Evolutionary conservation across 2,113 vertebrate species (phyloP).

Genomic region (Bubo bubo): DNA sequence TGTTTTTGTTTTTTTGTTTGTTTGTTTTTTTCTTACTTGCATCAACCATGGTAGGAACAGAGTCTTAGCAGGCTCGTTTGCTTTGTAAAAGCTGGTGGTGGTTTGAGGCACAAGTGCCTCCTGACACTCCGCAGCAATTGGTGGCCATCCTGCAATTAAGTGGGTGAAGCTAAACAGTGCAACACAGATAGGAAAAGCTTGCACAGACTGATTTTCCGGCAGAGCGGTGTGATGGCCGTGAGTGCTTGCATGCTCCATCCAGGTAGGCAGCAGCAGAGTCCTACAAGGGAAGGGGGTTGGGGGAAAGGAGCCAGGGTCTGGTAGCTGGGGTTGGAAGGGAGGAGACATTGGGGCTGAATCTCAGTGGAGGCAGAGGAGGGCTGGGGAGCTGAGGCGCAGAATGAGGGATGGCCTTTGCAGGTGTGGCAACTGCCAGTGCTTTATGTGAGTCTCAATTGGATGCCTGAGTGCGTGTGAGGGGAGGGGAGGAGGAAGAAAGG

Average conservation of each 20-base stretch:
- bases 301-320: background rate
- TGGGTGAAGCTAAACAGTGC: background rate
- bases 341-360: accelerated
- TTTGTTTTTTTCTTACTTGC: background rate
- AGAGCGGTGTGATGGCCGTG: background rate
- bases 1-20: too few species aligned
- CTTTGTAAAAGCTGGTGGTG: background rate
- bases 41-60: background rate
- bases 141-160: background rate
- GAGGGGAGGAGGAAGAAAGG: background rate
- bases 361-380: background rate
- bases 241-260: background rate
- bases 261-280: background rate
- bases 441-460: accelerated
- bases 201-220: accelerated
- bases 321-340: background rate
- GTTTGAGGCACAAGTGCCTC: background rate
- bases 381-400: background rate
- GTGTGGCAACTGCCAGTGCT: background rate
- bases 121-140: background rate
- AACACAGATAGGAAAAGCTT: background rate
- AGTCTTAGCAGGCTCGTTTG: background rate
- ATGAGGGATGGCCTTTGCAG: background rate
- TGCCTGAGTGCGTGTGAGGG: background rate
- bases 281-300: background rate